phyloP scores from a whole-genome alignment of 2,888 invertebrate genomes.

The Callyntrura sp. region DNA sequence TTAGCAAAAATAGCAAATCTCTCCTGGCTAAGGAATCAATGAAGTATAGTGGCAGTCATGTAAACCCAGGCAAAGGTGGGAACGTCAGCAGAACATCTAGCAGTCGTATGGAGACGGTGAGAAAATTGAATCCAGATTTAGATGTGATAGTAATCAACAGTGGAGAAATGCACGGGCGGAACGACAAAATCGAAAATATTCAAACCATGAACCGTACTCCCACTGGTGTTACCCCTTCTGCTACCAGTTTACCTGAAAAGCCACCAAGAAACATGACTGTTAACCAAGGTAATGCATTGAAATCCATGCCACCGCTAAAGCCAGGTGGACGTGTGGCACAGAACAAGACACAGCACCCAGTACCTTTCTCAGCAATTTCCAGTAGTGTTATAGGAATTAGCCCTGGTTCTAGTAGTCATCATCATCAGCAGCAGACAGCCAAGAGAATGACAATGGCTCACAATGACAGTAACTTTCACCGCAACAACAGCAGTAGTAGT shows the following conservation, averaged over 20 bases:
- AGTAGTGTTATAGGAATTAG: conserved; percentile 68
- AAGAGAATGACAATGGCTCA: conserved; percentile 2
- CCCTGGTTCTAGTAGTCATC: conserved; percentile 36
- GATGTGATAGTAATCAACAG: conserved; percentile 83
- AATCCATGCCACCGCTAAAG: conserved; percentile 60
- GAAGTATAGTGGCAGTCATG: background rate
- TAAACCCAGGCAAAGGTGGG: background rate
- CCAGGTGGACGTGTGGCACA: conserved; percentile 38
- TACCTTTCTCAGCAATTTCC: conserved; percentile 69
- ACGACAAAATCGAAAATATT: conserved; percentile 68
- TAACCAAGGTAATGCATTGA: conserved; percentile 51
- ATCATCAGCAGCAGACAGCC: background rate
- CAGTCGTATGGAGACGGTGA: conserved; percentile 80
- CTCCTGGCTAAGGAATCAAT: conserved; percentile 28
- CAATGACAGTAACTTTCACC: conserved; percentile 60
- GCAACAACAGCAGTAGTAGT: background rate
- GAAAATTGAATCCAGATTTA: conserved; percentile 82
- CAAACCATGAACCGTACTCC: conserved; percentile 40
- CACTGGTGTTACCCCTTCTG: conserved; percentile 15
- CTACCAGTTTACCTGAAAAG: conserved; percentile 57
- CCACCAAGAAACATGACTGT: conserved; percentile 4
- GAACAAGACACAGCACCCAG: conserved; percentile 52
- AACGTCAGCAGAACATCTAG: background rate
- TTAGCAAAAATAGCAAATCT: conserved; percentile 35
- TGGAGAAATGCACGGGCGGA: conserved; percentile 48